A percentile compares a stretch with the other conserved stretches of the same genome.
Conservation (phyloP, 2,797 vertebrate species). For the Gephyroberyx darwinii region DNA sequence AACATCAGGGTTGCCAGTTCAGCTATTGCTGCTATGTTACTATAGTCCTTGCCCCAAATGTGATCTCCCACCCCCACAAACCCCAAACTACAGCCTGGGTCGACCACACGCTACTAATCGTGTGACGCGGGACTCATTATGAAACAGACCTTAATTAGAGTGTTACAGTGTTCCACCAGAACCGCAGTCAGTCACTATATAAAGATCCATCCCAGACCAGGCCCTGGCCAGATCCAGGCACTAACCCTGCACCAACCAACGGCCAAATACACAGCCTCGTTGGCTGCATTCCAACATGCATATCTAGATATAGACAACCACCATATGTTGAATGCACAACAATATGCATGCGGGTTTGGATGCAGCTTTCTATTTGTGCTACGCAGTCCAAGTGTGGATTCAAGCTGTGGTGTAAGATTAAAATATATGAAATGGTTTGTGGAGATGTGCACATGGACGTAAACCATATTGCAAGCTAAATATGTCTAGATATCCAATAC, state of each 20-base stretch:
- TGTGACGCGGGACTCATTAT: constrained; percentile 74
- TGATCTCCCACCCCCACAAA: constrained; percentile 77
- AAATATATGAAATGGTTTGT: constrained; percentile 34
- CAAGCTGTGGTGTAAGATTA: constrained; percentile 45
- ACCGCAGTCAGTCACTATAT: constrained; percentile 78
- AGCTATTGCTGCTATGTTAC: constrained; percentile 56
- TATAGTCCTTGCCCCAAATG: constrained; percentile 63
- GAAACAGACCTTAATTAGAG: constrained; percentile 79
- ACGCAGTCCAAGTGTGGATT: constrained; percentile 35
- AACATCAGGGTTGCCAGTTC: constrained; percentile 48
- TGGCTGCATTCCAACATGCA: constrained; percentile 62
- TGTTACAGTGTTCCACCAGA: constrained; percentile 67
- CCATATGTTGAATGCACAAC: constrained; percentile 44
- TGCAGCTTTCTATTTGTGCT: constrained; percentile 43
- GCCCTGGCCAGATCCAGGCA: constrained; percentile 51
- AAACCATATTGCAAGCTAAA: constrained; percentile 53
- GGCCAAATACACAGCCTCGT: constrained; percentile 28
- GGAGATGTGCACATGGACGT: constrained; percentile 32
- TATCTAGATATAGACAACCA: constrained; percentile 59
- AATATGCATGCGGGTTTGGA: constrained; percentile 66
- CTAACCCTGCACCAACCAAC: constrained; percentile 35
- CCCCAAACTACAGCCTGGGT: constrained; percentile 75
- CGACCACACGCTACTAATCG: constrained; percentile 76
- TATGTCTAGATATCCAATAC: constrained; percentile 30
- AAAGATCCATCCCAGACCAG: constrained; percentile 53